Evolutionary conservation across 2,888 invertebrate species (phyloP), one percentile per base, ranked within the genome.

Genomic region (Diadromus collaris): DNA sequence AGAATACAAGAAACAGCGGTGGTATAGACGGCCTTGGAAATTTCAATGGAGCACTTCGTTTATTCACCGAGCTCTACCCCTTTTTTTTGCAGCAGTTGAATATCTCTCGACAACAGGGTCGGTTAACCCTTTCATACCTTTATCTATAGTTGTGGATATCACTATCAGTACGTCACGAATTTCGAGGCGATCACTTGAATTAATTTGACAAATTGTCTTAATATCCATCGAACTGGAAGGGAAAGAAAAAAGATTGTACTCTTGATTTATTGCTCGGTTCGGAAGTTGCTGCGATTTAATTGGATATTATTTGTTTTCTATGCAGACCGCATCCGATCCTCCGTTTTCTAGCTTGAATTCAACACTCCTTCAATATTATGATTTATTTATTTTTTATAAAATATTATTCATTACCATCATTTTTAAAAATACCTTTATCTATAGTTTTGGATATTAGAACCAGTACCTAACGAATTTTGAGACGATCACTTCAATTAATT

Each of bases 1-100:
- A 32, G 48, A 27, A 64, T 19, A 29, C 48, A 27, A 46, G 64
- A 48, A 65, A 48, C 32, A 13, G 21, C 48, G 7, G 65, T 44
- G 29, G 24, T n/a, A 44, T n/a, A 29, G 27, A 27, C 24, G 5
- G 16, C 29, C 29, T 44, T 16, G 46, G 6, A 19, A 64, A 44
- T 63, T 63, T 63, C 44, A 41, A 63, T 24, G 29, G n/a, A 46
- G 32, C 19, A 16, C 16, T 56, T 29, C 16, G 7, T 27, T 6
- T 27, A 56, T 32, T 56, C 56, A 29, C 7, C 27, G 29, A 56
- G 29, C 24, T 32, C 6, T 1, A 24, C 19, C 24, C 0, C 27
- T 27, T 54, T 54, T 54, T 54, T 27, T 54, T 27, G 13, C 27
- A 24, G 6, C 54, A 56, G 24, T 51, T 51, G 5, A 10, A 51